A percentile compares a stretch with the other conserved stretches of the same genome.
phyloP scores from a whole-genome alignment of 2,888 invertebrate genomes.

The Apeira syringaria region DNA sequence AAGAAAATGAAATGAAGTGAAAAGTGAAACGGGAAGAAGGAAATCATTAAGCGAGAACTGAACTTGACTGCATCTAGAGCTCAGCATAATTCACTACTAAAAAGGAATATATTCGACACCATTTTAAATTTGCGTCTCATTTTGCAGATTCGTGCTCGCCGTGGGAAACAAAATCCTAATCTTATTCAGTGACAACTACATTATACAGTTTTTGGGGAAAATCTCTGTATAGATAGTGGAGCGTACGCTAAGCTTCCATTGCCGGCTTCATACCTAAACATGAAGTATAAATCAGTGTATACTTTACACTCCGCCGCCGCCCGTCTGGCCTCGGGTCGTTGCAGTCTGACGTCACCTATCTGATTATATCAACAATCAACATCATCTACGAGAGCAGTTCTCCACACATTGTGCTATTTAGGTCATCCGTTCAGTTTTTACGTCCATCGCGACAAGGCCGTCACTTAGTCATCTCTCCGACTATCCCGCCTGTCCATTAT shows the following conservation, averaged over 20 bases:
- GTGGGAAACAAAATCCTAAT: slow-evolving; percentile 8
- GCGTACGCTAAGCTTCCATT: slow-evolving; percentile 20
- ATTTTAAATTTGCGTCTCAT: slow-evolving; percentile 16
- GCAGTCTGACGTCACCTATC: slow-evolving; percentile 50
- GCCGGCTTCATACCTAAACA: slow-evolving; percentile 15
- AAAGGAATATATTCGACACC: slow-evolving; percentile 23
- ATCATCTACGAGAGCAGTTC: slow-evolving; percentile 36
- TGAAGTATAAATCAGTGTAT: slow-evolving; percentile 28
- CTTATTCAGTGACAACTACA: slow-evolving; percentile 15
- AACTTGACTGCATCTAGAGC: slow-evolving; percentile 31
- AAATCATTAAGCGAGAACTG: slow-evolving; percentile 34
- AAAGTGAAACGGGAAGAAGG: slow-evolving; percentile 35
- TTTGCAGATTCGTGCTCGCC: slow-evolving; percentile 6
- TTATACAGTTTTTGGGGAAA: slow-evolving; percentile 12
- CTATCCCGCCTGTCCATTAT: slow-evolving; percentile 46
- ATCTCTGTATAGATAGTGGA: slow-evolving; percentile 1
- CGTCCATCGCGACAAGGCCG: slow-evolving; percentile 52
- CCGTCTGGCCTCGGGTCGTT: slow-evolving; percentile 48
- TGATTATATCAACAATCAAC: slow-evolving; percentile 55
- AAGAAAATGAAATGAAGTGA: slow-evolving; percentile 28
- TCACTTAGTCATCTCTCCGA: slow-evolving; percentile 47
- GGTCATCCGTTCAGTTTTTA: slow-evolving; percentile 48
- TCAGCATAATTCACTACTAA: slow-evolving; percentile 18
- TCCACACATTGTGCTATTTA: slow-evolving; percentile 39
- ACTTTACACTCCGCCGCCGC: slow-evolving; percentile 23